Conservation (phyloP, 2,888 invertebrate genomes). For the Stenchaetothrips biformis region DNA sequence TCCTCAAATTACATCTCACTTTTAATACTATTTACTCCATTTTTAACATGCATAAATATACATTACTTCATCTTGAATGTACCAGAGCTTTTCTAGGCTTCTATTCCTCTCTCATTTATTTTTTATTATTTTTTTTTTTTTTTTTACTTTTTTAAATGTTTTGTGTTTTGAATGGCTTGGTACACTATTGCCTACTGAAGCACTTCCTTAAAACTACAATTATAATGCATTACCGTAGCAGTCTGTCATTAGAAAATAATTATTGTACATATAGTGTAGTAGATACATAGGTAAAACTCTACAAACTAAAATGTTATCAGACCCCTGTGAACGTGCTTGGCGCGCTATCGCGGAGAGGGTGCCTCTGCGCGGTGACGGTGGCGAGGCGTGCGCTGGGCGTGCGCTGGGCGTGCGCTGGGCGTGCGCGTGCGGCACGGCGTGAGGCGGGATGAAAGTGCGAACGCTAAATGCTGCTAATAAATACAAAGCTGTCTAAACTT, state of each 20-base stretch:
- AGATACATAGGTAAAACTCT: neutral
- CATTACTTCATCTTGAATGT: neutral
- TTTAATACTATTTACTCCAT: conserved; percentile 17
- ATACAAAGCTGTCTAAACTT: conserved; percentile 22
- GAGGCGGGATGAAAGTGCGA: neutral
- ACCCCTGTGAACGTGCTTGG: neutral
- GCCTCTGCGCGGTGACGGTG: too few relatives aligned
- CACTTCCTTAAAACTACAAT: neutral
- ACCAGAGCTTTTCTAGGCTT: neutral
- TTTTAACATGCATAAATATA: neutral
- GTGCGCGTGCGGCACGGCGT: too few relatives aligned
- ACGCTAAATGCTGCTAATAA: neutral
- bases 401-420: too few relatives aligned
- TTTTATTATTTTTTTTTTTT: neutral
- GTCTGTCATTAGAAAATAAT: conserved; percentile 1
- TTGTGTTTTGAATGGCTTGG: neutral
- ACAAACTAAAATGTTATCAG: neutral
- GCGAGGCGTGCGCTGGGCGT: too few relatives aligned
- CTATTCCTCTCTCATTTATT: neutral
- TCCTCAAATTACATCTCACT: neutral
- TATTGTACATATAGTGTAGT: neutral
- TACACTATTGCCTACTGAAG: neutral
- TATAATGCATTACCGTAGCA: neutral
- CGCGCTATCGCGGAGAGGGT: too few relatives aligned
- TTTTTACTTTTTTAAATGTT: neutral